Conservation (phyloP, 2,113 vertebrate species). For the Carlito syrichta region DNA sequence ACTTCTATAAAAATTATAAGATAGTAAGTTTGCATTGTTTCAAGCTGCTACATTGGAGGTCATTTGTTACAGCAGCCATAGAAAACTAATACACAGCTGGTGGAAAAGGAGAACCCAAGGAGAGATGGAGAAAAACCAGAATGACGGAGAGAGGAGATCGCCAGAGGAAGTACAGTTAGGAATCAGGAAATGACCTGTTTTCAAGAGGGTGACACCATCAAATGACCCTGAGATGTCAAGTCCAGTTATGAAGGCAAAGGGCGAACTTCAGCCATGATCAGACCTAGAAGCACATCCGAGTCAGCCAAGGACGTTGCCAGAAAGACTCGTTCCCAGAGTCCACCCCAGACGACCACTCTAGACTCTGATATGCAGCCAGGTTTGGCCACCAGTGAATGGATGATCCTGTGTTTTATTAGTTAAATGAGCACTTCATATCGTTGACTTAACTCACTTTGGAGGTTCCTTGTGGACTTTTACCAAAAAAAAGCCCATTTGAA, state of each 20-base stretch:
- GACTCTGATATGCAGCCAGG: background rate
- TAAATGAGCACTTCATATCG: background rate
- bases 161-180: background rate
- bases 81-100: background rate
- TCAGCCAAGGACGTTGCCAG: background rate
- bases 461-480: background rate
- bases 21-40: background rate
- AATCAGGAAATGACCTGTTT: background rate
- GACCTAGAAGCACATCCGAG: background rate
- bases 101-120: background rate
- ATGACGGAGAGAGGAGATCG: background rate
- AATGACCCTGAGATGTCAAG: background rate
- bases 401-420: background rate
- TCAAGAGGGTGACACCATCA: background rate
- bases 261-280: background rate
- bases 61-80: background rate
- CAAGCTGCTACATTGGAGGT: background rate
- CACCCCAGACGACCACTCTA: too few relatives aligned
- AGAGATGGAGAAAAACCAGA: background rate
- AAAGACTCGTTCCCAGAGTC: background rate
- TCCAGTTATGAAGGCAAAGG: background rate
- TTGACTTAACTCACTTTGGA: background rate
- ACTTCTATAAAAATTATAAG: background rate
- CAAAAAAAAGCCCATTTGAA: conserved; percentile 1
- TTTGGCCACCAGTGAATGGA: background rate